Base-by-base conservation (phyloP, 2,113 vertebrate genomes). In the Centrocercus urophasianus region DNA sequence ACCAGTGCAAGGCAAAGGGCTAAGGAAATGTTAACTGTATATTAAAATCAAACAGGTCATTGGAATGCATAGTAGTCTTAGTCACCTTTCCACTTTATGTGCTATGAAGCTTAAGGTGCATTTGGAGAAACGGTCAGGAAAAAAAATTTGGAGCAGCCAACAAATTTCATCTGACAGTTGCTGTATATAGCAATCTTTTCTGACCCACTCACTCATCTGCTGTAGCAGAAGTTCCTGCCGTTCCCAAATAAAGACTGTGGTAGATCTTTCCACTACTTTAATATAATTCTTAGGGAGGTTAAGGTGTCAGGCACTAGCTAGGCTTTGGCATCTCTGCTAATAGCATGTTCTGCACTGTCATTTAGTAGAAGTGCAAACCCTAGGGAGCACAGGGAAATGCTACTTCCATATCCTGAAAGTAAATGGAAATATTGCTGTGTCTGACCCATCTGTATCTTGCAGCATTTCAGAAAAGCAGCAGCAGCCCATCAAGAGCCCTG, bases 321-420 rank as follows among this genome's bases (percentile, higher is more conserved):
- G 91, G 91, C 64, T 94, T 87, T 82, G 63, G 36, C 74, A 83
- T 86, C 83, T 93, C 88, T 75, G 65, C 61, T 93, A 93, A 94
- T 50, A 91, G n/a, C 50, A 76, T 43, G 69, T 81, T 95, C 79
- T 93, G 36, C 93, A 81, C 83, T 82, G 83, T 93, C 66, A 82
- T 91, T 95, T 91, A 81, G 75, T n/a, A 78, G 61, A 86, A 93
- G 48, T 83, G 90, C 18, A 83, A 94, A 84, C 76, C 40, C 65
- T 86, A 52, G 89, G 69, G 65, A 89, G 87, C 52, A 38, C 28
- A 45, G 43, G 52, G 66, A 86, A 83, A 88, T 88, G 90, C 85
- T 80, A 48, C 52, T 81, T 50, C 66, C n/a, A 22, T 75, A 61
- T 56, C 16, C 43, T 83, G 76, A 86, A 95, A 90, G 27, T 59